phyloP scores from a whole-genome alignment of 2,113 vertebrate genomes.

The Sphaerodactylus townsendi region DNA sequence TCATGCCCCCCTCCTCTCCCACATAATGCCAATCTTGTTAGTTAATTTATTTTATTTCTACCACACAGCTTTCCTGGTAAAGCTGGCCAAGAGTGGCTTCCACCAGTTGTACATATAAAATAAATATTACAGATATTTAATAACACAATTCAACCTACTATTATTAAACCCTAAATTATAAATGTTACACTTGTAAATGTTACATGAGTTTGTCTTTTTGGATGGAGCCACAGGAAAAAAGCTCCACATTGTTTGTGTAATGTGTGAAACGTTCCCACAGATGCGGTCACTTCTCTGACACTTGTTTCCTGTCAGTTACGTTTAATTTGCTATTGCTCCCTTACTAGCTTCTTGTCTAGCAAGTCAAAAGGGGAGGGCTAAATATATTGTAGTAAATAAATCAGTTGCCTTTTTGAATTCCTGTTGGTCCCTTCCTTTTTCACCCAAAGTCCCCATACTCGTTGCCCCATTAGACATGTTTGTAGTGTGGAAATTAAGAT shows the following conservation, averaged over 20 bases:
- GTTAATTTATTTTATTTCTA: too few relatives aligned
- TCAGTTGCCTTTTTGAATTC: not conserved
- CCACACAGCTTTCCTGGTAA: too few relatives aligned
- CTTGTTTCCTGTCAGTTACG: not conserved
- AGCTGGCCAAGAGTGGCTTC: too few relatives aligned
- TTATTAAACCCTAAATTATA: too few relatives aligned
- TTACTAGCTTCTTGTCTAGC: not conserved
- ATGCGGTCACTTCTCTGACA: slow-evolving; percentile 1
- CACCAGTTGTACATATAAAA: too few relatives aligned
- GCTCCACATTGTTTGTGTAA: not conserved
- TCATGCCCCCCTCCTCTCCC: not conserved
- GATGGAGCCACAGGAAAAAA: not conserved
- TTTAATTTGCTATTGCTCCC: not conserved
- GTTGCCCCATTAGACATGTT: too few relatives aligned
- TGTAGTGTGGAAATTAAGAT: not conserved
- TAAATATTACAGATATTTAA: too few relatives aligned
- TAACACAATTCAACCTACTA: too few relatives aligned
- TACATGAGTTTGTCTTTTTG: not conserved
- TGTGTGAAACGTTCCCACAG: not conserved
- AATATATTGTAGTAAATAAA: not conserved
- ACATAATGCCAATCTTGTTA: not conserved
- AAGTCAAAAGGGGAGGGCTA: not conserved
- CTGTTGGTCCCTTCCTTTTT: not conserved
- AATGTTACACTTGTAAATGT: not conserved
- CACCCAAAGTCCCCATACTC: too few relatives aligned